Percentiles rank a stretch among this genome's conserved stretches.
Evolutionary conservation across 2,113 vertebrate species (phyloP).

Genomic region (Nicator chloris): DNA sequence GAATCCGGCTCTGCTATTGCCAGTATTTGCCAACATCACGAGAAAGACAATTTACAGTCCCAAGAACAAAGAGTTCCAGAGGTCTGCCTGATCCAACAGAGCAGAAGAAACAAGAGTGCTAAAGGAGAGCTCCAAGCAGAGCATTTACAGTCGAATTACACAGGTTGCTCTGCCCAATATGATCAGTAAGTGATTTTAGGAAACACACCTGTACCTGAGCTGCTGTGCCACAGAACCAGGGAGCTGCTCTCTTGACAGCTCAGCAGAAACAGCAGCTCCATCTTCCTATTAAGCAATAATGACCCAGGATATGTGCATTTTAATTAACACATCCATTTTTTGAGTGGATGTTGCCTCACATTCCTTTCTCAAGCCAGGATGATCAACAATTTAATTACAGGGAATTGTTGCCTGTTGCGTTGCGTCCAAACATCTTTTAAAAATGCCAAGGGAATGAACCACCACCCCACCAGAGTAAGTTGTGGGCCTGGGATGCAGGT

Average conservation of each 20-base stretch:
- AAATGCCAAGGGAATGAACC: background rate
- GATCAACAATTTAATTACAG: background rate
- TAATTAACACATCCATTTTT: background rate
- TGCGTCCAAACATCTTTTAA: background rate
- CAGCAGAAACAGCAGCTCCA: background rate
- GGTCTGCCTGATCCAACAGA: background rate
- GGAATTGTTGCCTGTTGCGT: background rate
- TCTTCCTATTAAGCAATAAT: background rate
- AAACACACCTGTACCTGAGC: background rate
- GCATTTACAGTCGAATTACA: background rate
- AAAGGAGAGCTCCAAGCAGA: background rate
- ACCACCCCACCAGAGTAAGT: accelerated
- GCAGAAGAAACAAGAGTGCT: background rate
- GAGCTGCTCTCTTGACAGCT: background rate
- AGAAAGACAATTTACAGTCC: background rate
- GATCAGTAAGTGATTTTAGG: background rate
- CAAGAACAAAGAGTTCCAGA: background rate
- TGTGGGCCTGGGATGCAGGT: background rate
- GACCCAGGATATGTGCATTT: background rate
- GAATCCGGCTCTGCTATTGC: background rate
- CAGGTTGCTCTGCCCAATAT: accelerated
- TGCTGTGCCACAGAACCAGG: background rate
- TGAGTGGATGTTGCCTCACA: background rate
- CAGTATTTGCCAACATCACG: background rate
- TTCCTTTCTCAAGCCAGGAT: background rate